Base-by-base conservation (phyloP, 2,797 vertebrate species). In the Podarcis siculus region DNA sequence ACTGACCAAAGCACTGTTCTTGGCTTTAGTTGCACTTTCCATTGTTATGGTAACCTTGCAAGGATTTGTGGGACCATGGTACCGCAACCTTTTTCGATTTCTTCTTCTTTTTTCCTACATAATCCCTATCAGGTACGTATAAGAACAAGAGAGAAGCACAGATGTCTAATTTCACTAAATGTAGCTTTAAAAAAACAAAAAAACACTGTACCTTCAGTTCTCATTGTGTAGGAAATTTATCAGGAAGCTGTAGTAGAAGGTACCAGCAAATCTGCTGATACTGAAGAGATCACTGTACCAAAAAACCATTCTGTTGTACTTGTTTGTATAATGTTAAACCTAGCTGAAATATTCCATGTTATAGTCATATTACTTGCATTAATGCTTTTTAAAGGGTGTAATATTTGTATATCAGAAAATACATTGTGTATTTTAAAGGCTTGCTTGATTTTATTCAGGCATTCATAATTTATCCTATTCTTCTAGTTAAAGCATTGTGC, bases 101-200 rank as follows among this genome's bases (percentile, higher is more conserved):
- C 96, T 99, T 2, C 98, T 99, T 12, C 98, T 99, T 61, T 99
- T 99, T 96, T 99, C 99, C 42, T 99, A 99, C 96, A 99, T 99
- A 96, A 99, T 99, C 85, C 99, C 99, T 0, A 99, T 99, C 97
- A 99, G 99, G 99, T 99, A 97, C 37, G 95, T 95, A 81, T 90
- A 83, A 90, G 91, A 92, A 83, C 76, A 84, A 87, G 92, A 86
- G 37, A 55, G 87, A 94, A 91, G 89, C 75, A 83, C 37, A 79
- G 82, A 90, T 93, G 90, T 94, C 93, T 93, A 73, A 92, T 94
- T 95, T 96, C 89, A 90, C 83, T 90, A 88, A 93, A 88, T 88
- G 90, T 90, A 80, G 77, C 12, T 61, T 93, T 94, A 91, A 87
- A 93, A 94, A 94, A 96, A 55, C 3, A 15, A 15, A 55, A 13